Base-by-base conservation (phyloP, 92 coral and sea anemone species). In the Diadumene lineata region DNA sequence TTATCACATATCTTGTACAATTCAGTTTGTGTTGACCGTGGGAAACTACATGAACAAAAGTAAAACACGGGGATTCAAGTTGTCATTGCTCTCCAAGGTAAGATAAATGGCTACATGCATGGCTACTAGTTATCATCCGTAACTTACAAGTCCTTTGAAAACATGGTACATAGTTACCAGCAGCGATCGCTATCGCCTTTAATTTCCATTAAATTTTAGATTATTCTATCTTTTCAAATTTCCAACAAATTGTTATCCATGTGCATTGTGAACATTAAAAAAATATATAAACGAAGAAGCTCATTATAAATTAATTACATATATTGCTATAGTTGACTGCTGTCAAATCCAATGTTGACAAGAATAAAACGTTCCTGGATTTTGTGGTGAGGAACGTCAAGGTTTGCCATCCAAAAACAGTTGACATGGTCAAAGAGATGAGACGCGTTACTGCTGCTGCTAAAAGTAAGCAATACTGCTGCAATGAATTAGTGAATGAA, bases 11-110 rank as follows among this genome's bases (percentile, higher is more conserved):
- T 1, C 44, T 28, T 1, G 28, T 64, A 27, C 13, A 22, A n/a
- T n/a, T n/a, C 70, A 89, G 94, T 56, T 72, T 58, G 69, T 89
- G 61, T 31, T 89, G 60, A 82, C 74, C 11, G 81, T 89, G 74
- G 94, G 94, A 0, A 89, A 89, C 27, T 77, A 86, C 11, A 89
- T 89, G 94, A 89, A 89, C 31, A 87, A 88, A 43, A 86, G 91
- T 64, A 58, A 78, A 17, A 79, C 82, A 11, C 55, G 61, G 28
- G 94, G 91, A 16, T 89, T 89, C 55, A 85, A 86, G 75, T 75
- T 89, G 53, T 64, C 76, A 10, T 86, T 89, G 69, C 83, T 89
- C 43, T 74, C 83, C 22, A 89, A 89, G 85, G 94, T 86, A 26
- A 2, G 17, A 6, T 7, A 22, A 6, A 38, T 13, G 13, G 48